Conservation (phyloP, 2,113 vertebrate species). For the Rhea americana region DNA sequence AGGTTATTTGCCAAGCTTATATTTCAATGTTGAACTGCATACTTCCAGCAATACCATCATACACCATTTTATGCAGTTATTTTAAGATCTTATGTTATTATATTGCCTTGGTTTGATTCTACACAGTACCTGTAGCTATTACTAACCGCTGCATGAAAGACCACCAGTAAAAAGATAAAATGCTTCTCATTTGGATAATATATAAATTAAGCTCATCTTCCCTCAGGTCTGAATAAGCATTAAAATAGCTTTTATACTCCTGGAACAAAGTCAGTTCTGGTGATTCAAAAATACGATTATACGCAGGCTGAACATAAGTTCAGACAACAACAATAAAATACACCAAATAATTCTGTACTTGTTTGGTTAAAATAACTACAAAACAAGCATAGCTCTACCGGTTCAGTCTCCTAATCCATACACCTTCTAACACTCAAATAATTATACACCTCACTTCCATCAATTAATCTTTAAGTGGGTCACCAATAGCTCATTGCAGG, state of each 20-base stretch:
- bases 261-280: neutral
- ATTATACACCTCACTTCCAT: neutral
- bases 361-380: neutral
- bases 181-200: neutral
- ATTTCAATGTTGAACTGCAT: slow-evolving; percentile 70
- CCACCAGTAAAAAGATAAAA: neutral
- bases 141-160: neutral
- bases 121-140: neutral
- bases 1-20: slow-evolving; percentile 69
- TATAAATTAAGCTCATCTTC: neutral
- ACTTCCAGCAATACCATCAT: neutral
- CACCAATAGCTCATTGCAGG: neutral
- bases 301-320: neutral
- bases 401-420: neutral
- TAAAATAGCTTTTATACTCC: neutral
- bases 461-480: neutral
- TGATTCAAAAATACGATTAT: neutral
- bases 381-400: neutral
- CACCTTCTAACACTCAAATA: neutral
- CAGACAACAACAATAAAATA: neutral
- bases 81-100: slow-evolving; percentile 3
- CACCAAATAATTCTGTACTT: neutral
- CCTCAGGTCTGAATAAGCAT: neutral
- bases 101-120: neutral
- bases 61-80: neutral